phyloP scores from a whole-genome alignment of 1,140 invertebrate genomes.

The Drepana arcuata region DNA sequence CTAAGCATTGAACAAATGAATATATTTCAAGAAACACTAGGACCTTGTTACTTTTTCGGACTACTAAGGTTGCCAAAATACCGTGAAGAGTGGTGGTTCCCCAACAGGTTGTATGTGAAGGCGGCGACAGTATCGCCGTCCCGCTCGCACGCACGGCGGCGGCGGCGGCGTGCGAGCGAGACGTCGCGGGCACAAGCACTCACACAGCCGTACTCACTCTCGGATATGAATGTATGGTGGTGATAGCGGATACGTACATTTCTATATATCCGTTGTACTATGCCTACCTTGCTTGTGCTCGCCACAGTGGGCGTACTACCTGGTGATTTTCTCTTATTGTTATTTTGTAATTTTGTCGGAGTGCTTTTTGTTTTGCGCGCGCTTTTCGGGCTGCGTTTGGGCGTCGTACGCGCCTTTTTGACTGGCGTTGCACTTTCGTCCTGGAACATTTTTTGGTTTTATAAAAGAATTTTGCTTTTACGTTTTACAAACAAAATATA shows the following conservation, averaged over 20 bases:
- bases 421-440: conserved; percentile 36
- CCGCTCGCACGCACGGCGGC: conserved; percentile 10
- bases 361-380: conserved; percentile 26
- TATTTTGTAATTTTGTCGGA: conserved; percentile 21
- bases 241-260: conserved; percentile 70
- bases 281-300: conserved; percentile 71
- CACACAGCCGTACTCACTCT: conserved; percentile 23
- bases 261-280: conserved; percentile 73
- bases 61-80: too few relatives aligned
- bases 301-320: conserved; percentile 53
- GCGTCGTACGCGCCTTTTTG: conserved; percentile 47
- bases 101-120: too few relatives aligned
- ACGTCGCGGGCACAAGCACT: conserved; percentile 14
- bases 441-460: too few relatives aligned
- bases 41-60: too few relatives aligned
- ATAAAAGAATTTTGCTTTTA: too few relatives aligned
- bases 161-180: conserved; percentile 6
- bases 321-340: conserved; percentile 41
- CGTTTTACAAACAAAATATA: too few relatives aligned
- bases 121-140: conserved; percentile 15
- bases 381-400: conserved; percentile 47
- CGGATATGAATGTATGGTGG: conserved; percentile 40
- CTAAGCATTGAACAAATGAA: too few relatives aligned
- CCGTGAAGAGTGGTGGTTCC: too few relatives aligned
- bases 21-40: too few relatives aligned